Evolutionary conservation across 2,113 vertebrate genomes (phyloP), one percentile per base, ranked within the genome.

Genomic region (Microtus richardsoni): DNA sequence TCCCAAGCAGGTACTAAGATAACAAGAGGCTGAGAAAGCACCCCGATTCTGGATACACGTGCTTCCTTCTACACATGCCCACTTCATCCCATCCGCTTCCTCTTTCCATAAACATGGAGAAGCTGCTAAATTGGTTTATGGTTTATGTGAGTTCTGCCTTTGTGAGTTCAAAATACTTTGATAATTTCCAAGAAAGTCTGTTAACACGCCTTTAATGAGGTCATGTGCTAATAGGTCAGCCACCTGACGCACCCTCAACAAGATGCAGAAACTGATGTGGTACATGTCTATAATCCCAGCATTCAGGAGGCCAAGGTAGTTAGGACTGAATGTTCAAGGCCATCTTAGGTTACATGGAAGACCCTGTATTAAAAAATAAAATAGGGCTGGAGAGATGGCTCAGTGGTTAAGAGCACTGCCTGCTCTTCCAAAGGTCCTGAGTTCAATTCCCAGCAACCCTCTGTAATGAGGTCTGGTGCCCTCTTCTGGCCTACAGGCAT

Each of bases 111-210:
- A 74, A 39, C 33, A 60, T 44, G 44, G 44, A 85, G 19, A 44
- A 44, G 39, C 4, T 47, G 88, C 28, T 64, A 89, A 24, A 5
- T n/a, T 39, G n/a, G 17, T 21, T 41, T 24, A 7, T 28, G 47
- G 47, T n/a, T 77, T 54, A 12, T 28, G 22, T 14, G 16, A 33
- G 33, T 66, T 73, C 95, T 68, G 62, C 74, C 49, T 84, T 64
- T 75, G 2, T n/a, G 79, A 85, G 77, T 52, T 90, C 60, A 68
- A 70, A 78, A 44, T 33, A 70, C 19, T 41, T 49, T 88, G n/a
- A 74, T 71, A 62, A 62, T 93, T 91, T 92, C 91, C 21, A 16
- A 93, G 77, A 82, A 88, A n/a, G 52, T 66, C 60, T 39, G 4
- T 36, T 94, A 77, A 85, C 70, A 41, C 1, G 0, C 41, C 58